These are phyloP conservation scores for Drosophila parabipectinata DNA, from an alignment of 1,140 invertebrate species.

Conservation along the genomic window DNA sequence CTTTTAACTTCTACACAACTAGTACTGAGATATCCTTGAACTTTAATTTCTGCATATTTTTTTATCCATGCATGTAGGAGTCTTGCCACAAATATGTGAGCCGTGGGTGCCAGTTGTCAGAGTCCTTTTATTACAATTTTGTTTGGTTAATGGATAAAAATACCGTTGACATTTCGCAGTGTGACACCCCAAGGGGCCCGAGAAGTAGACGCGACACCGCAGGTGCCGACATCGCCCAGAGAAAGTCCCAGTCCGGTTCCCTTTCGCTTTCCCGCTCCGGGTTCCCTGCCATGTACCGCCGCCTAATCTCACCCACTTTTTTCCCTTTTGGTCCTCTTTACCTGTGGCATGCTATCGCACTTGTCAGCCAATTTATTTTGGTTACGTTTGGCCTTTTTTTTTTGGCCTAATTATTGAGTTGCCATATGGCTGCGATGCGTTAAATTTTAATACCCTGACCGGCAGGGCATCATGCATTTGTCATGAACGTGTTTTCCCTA, in stretches of 20 bases:
- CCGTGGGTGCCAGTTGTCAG: not conserved
- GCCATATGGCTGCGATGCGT: constrained; percentile 63
- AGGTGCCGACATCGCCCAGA: constrained; percentile 25
- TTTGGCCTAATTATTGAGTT: constrained; percentile 66
- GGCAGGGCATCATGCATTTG: constrained; percentile 42
- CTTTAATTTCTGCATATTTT: too few relatives aligned
- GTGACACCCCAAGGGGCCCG: constrained; percentile 8
- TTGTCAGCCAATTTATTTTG: constrained; percentile 73
- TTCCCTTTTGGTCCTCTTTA: constrained; percentile 16
- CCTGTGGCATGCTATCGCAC: constrained; percentile 58
- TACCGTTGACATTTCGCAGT: constrained; percentile 72
- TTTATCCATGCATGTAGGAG: too few relatives aligned
- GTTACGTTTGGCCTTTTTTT: constrained; percentile 47
- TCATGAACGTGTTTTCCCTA: constrained; percentile 15
- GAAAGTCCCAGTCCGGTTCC: constrained; percentile 27
- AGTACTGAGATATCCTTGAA: not conserved
- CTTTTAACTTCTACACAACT: too few relatives aligned
- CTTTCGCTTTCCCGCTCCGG: constrained; percentile 22
- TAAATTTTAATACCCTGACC: constrained; percentile 52
- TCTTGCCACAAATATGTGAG: too few relatives aligned
- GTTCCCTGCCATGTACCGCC: not conserved
- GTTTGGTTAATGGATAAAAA: constrained; percentile 66
- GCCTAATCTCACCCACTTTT: constrained; percentile 14
- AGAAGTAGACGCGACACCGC: constrained; percentile 35
- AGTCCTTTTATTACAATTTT: constrained; percentile 32